Evolutionary conservation across 2,797 vertebrate species (phyloP).

Genomic region (Propithecus perrieri): DNA sequence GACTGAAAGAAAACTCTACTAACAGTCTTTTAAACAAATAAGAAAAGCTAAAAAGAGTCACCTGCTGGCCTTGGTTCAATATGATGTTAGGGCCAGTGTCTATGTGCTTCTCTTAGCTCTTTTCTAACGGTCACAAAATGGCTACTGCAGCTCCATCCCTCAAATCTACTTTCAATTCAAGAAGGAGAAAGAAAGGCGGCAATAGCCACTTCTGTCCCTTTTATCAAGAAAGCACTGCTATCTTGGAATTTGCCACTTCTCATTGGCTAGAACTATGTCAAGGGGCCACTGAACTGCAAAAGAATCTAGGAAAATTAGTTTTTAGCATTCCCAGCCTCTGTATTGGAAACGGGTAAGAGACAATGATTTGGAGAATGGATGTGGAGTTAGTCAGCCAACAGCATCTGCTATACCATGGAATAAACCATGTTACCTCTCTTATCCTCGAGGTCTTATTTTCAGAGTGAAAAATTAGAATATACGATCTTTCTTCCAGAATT

Average conservation of each 20-base stretch:
- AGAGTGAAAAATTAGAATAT: neutral
- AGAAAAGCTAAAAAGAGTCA: neutral
- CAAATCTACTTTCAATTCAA: neutral
- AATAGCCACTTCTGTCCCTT: neutral
- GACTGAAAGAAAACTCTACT: neutral
- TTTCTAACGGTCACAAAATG: neutral
- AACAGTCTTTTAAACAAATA: neutral
- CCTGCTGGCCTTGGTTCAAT: neutral
- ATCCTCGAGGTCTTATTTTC: neutral
- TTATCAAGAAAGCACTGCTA: neutral
- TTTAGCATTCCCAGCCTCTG: neutral
- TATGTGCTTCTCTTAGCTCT: neutral
- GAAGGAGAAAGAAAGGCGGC: neutral
- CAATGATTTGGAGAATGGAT: neutral
- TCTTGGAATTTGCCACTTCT: neutral
- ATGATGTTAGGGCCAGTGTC: neutral
- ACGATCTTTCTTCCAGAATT: slow-evolving; percentile 17
- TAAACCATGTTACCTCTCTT: neutral
- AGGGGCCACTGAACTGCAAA: neutral
- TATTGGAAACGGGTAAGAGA: neutral
- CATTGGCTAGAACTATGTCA: neutral
- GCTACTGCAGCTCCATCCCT: neutral
- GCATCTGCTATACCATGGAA: neutral
- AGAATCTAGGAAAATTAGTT: neutral
- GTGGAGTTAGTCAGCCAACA: neutral